Evolutionary conservation across 2,113 vertebrate genomes (phyloP).

Genomic region (Microcebus ravelobensis): DNA sequence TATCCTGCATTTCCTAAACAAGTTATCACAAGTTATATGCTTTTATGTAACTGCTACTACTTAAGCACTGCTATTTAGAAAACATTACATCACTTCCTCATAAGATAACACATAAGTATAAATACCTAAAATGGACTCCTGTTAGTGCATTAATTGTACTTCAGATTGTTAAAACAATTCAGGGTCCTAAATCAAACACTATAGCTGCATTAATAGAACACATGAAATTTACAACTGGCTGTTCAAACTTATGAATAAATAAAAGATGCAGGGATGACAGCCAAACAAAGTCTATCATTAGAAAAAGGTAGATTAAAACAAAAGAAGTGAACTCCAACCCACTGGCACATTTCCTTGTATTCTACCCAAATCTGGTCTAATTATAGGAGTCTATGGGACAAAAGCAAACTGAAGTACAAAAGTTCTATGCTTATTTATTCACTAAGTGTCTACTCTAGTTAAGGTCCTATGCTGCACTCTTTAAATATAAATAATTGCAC

Average conservation of each 20-base stretch:
- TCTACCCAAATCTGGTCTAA: constrained; percentile 1
- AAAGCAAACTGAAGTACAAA: background rate
- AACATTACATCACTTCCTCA: background rate
- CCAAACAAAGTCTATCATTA: background rate
- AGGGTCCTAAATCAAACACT: constrained; percentile 43
- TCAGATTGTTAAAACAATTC: constrained; percentile 11
- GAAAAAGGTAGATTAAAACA: background rate
- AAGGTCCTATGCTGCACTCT: background rate
- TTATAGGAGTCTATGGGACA: background rate
- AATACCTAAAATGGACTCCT: background rate
- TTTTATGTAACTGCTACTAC: background rate
- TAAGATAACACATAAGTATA: background rate
- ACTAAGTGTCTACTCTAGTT: background rate
- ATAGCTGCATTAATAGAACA: constrained; percentile 30
- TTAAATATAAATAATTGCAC: constrained; percentile 11
- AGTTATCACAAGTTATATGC: constrained; percentile 27
- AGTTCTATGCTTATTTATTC: background rate
- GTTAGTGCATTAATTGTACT: constrained; percentile 9
- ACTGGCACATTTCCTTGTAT: constrained; percentile 1
- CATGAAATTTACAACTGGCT: constrained; percentile 38
- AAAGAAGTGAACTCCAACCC: background rate
- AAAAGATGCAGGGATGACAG: background rate
- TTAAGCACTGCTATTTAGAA: background rate
- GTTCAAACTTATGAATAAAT: constrained; percentile 53
- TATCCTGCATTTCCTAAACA: background rate